phyloP scores from a whole-genome alignment of 1,140 invertebrate species.

The Microplitis demolitor region DNA sequence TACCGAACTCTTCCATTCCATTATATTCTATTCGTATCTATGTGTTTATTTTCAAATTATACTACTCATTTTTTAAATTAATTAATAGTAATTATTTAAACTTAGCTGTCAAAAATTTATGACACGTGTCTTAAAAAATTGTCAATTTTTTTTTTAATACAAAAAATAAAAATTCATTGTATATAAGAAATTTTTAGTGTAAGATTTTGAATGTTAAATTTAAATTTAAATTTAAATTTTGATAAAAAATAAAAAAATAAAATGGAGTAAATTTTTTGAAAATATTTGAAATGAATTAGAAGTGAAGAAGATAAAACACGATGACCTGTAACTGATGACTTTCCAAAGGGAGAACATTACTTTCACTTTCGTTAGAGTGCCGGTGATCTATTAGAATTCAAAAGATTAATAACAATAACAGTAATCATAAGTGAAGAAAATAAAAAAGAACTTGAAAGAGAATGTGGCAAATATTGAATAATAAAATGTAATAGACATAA shows the following conservation, averaged over 20 bases:
- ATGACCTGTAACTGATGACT: slow-evolving; percentile 30
- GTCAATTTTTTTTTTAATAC: no score
- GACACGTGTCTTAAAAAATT: no score
- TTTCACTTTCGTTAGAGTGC: slow-evolving; percentile 37
- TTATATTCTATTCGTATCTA: background rate
- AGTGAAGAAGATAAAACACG: background rate
- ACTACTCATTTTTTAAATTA: no score
- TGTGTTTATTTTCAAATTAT: background rate
- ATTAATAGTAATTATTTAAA: no score
- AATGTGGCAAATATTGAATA: background rate
- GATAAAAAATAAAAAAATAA: no score
- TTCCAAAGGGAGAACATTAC: slow-evolving; percentile 29
- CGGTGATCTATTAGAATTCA: slow-evolving; percentile 18
- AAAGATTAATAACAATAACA: background rate
- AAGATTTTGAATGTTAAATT: no score
- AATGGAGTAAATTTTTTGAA: background rate
- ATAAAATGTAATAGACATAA: background rate
- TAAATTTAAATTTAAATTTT: no score
- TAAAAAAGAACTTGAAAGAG: slow-evolving; percentile 16
- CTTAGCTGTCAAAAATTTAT: no score
- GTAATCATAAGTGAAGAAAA: slow-evolving; percentile 22
- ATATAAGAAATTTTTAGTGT: no score
- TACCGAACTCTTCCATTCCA: slow-evolving; percentile 44
- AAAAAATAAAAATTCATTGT: no score
- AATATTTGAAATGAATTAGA: background rate